Conservation (phyloP, 2,797 vertebrate genomes). For the Acipenser ruthenus region DNA sequence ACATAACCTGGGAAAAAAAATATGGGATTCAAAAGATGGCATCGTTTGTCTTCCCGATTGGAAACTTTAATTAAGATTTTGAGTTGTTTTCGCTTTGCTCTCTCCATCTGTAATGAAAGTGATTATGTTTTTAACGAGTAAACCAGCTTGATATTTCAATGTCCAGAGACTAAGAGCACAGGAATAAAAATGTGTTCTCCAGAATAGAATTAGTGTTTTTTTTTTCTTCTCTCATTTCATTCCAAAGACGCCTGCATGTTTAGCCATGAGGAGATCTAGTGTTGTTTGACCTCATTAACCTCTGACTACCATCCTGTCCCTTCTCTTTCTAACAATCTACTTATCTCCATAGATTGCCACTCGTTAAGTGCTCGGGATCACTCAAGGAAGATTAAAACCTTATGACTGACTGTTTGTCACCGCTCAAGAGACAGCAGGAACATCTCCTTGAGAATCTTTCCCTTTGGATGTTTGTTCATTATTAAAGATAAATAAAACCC, state of each 20-base stretch:
- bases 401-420: not conserved
- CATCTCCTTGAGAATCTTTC: not conserved
- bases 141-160: constrained; percentile 24
- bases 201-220: not conserved
- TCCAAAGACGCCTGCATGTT: constrained; percentile 37
- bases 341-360: not conserved
- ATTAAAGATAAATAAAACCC: not conserved
- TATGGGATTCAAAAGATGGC: constrained; percentile 1
- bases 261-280: constrained; percentile 33
- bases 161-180: not conserved
- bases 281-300: constrained; percentile 56
- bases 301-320: constrained; percentile 31
- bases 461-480: constrained; percentile 1
- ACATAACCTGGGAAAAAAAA: constrained; percentile 3
- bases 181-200: not conserved
- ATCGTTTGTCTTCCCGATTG: constrained; percentile 57
- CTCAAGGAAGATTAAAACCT: not conserved
- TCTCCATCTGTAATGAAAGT: constrained; percentile 46
- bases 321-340: constrained; percentile 20
- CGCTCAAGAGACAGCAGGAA: not conserved
- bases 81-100: constrained; percentile 42
- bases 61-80: constrained; percentile 52
- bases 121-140: constrained; percentile 23
- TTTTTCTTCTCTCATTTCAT: not conserved
- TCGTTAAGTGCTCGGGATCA: not conserved